A percentile compares a stretch with the other conserved stretches of the same genome.
Conservation (phyloP, 1,140 invertebrate genomes). For the Neodiprion fabricii region DNA sequence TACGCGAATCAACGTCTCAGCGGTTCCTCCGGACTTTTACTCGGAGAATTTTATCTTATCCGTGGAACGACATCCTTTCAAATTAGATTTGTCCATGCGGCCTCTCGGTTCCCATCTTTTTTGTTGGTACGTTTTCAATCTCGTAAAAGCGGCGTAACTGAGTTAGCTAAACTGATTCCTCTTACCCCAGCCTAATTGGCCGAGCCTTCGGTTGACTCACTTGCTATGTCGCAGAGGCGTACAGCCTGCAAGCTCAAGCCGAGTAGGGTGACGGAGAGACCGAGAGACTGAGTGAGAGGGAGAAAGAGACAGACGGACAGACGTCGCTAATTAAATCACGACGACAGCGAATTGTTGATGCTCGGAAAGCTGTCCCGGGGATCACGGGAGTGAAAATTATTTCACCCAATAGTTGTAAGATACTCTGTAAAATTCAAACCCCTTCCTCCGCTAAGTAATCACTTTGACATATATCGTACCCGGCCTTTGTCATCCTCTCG, state of each 20-base stretch:
- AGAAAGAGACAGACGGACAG: neutral
- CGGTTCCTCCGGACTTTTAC: no score
- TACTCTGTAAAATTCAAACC: neutral
- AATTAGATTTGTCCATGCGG: conserved; percentile 35
- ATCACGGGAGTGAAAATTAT: neutral
- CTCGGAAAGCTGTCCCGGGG: neutral
- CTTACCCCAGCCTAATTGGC: conserved; percentile 38
- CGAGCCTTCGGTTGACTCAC: conserved; percentile 32
- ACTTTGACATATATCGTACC: no score
- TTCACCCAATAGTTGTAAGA: neutral
- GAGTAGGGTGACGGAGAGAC: neutral
- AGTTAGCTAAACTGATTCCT: conserved; percentile 42
- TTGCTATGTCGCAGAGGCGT: conserved; percentile 2
- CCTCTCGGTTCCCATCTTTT: conserved; percentile 26
- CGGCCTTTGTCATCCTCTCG: no score
- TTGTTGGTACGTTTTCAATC: conserved; percentile 41
- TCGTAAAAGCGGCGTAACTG: conserved; percentile 38
- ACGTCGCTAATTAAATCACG: neutral
- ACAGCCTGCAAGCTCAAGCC: neutral
- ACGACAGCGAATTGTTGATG: neutral
- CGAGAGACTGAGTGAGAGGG: neutral
- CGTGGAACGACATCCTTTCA: neutral
- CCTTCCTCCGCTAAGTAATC: neutral
- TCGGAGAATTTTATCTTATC: neutral
- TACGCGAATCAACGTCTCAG: no score